Evolutionary conservation across 2,888 invertebrate species (phyloP).

Genomic region (Eristalinus sepulchralis): DNA sequence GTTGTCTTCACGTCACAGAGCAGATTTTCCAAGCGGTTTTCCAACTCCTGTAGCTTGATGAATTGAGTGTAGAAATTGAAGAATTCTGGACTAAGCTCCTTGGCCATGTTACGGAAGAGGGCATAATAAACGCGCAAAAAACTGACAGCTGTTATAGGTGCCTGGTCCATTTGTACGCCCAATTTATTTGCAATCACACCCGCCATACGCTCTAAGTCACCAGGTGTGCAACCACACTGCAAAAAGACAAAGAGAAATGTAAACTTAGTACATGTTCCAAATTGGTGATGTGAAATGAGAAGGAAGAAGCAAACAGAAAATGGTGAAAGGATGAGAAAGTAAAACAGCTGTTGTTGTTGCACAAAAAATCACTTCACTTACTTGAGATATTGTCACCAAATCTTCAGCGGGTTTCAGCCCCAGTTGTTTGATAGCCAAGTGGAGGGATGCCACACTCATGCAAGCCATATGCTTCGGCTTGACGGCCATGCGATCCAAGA

Average conservation of each 20-base stretch:
- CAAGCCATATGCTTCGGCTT: constrained; percentile 92
- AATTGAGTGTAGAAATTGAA: constrained; percentile 82
- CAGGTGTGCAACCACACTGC: constrained; percentile 91
- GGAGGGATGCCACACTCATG: constrained; percentile 92
- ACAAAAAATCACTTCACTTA: constrained; percentile 64
- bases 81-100: constrained; percentile 82
- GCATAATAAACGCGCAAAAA: constrained; percentile 86
- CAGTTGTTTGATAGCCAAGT: constrained; percentile 88
- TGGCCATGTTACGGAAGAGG: constrained; percentile 84
- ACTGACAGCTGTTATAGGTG: constrained; percentile 85
- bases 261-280: constrained; percentile 3
- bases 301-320: not conserved
- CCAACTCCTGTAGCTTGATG: constrained; percentile 84
- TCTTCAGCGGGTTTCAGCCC: constrained; percentile 85
- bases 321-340: not conserved
- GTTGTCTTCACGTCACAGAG: constrained; percentile 89
- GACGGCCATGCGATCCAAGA: constrained; percentile 91
- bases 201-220: constrained; percentile 93
- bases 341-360: not conserved
- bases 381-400: constrained; percentile 84
- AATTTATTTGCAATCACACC: constrained; percentile 90
- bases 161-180: constrained; percentile 83
- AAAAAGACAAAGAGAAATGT: constrained; percentile 81
- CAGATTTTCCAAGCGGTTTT: constrained; percentile 88
- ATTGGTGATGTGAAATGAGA: not conserved